These are phyloP conservation scores for Girardia tigrina DNA, from an alignment of 2,888 invertebrate species.

Conservation along the genomic window DNA sequence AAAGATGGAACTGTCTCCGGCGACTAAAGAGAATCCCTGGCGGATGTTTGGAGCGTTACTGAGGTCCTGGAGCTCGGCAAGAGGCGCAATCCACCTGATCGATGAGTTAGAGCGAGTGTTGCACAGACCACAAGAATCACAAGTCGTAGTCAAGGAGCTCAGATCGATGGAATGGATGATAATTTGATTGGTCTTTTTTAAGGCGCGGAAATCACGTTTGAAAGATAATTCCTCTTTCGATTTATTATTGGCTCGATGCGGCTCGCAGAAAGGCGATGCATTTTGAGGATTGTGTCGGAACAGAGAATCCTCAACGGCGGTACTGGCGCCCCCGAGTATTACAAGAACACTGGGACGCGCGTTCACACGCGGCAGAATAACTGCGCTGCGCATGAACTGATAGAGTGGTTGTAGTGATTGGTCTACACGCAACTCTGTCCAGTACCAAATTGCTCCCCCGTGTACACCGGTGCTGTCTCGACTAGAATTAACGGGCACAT, in stretches of 20 bases:
- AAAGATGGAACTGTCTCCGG: background rate
- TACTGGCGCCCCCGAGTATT: background rate
- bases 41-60: background rate
- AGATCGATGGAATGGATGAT: constrained; percentile 11
- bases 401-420: background rate
- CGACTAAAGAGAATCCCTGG: background rate
- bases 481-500: no score
- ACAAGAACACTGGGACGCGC: background rate
- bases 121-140: background rate
- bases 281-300: no score
- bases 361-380: background rate
- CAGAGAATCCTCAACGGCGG: background rate
- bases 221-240: background rate
- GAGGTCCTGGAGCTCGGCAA: background rate
- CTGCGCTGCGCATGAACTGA: background rate
- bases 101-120: background rate
- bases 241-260: background rate
- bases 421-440: background rate
- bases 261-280: background rate
- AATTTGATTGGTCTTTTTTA: background rate
- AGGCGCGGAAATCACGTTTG: background rate
- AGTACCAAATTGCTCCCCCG: no score
- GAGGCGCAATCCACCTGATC: background rate
- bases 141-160: background rate
- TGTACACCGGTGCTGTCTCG: background rate